These are phyloP conservation scores for Hippocampus zosterae DNA, from an alignment of 2,113 vertebrate species.

Conservation along the genomic window DNA sequence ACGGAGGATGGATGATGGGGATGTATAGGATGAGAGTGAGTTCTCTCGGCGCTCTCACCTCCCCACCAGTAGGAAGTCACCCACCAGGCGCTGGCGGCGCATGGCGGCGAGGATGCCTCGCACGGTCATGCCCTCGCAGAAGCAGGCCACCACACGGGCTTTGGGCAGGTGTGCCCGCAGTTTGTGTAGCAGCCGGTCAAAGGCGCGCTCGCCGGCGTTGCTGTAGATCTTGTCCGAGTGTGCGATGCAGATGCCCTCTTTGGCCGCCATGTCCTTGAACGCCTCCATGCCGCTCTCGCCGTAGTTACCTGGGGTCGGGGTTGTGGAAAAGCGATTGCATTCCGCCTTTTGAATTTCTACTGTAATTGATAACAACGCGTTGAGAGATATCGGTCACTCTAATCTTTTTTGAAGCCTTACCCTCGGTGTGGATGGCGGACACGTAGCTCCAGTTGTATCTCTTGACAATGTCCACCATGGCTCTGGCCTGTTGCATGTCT, in stretches of 20 bases:
- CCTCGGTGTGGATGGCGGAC: conserved; percentile 96
- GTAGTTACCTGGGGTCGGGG: conserved; percentile 82
- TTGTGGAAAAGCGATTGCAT: too few relatives aligned
- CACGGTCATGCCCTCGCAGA: conserved; percentile 98
- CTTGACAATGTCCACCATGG: conserved; percentile 99
- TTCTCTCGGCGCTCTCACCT: conserved; percentile 75
- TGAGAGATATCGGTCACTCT: too few relatives aligned
- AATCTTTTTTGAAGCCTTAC: conserved; percentile 54
- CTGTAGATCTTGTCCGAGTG: conserved; percentile 99
- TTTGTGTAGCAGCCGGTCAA: conserved; percentile 89
- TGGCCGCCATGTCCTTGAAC: conserved; percentile 96
- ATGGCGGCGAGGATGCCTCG: conserved; percentile 94
- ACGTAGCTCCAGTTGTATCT: conserved; percentile 98
- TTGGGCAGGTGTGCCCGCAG: conserved; percentile 89
- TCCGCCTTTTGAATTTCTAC: too few relatives aligned
- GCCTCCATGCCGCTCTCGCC: conserved; percentile 99
- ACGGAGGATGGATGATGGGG: conserved; percentile 28
- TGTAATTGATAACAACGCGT: too few relatives aligned
- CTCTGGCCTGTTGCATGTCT: conserved; percentile 91
- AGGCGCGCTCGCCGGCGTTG: conserved; percentile 91
- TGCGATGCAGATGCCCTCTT: conserved; percentile 96
- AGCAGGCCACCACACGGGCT: conserved; percentile 93
- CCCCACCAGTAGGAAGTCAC: conserved; percentile 91
- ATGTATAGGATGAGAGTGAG: conserved; percentile 37
- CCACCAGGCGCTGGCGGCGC: conserved; percentile 84